These are phyloP conservation scores for Eretmocerus hayati DNA, from an alignment of 2,888 invertebrate genomes.

Conservation along the genomic window DNA sequence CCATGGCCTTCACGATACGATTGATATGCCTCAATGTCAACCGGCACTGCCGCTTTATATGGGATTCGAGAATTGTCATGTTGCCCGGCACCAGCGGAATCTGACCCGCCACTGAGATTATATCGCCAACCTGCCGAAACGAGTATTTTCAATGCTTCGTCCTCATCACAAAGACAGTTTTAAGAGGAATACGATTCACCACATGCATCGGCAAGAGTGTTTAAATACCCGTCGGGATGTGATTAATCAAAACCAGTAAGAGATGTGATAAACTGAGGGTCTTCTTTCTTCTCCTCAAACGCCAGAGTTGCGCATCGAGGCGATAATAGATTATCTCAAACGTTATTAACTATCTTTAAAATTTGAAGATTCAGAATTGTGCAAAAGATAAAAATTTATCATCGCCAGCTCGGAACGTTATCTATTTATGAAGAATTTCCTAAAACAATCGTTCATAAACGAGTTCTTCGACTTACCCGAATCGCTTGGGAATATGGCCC, in stretches of 20 bases:
- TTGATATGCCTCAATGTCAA: constrained; percentile 77
- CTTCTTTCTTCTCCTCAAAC: background rate
- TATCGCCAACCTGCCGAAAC: constrained; percentile 73
- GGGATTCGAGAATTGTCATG: constrained; percentile 68
- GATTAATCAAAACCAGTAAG: too few species aligned
- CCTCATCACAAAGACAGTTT: too few species aligned
- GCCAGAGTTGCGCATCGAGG: background rate
- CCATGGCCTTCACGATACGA: constrained; percentile 74
- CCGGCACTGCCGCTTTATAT: constrained; percentile 73
- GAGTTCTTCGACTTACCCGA: constrained; percentile 66
- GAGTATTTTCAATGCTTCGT: too few species aligned
- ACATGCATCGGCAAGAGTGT: too few species aligned
- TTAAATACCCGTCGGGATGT: too few species aligned
- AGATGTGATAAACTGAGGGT: too few species aligned
- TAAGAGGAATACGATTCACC: too few species aligned
- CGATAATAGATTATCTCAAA: too few species aligned
- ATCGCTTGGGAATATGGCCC: constrained; percentile 93
- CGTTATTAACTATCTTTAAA: too few species aligned
- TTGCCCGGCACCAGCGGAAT: constrained; percentile 82
- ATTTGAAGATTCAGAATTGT: too few species aligned
- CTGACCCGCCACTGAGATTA: constrained; percentile 84
- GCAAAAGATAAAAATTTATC: too few species aligned
- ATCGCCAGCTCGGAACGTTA: background rate
- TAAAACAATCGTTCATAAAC: background rate
- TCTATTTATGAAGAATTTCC: background rate